Evolutionary conservation across 2,797 vertebrate genomes (phyloP).

Genomic region (Cyprinella venusta): DNA sequence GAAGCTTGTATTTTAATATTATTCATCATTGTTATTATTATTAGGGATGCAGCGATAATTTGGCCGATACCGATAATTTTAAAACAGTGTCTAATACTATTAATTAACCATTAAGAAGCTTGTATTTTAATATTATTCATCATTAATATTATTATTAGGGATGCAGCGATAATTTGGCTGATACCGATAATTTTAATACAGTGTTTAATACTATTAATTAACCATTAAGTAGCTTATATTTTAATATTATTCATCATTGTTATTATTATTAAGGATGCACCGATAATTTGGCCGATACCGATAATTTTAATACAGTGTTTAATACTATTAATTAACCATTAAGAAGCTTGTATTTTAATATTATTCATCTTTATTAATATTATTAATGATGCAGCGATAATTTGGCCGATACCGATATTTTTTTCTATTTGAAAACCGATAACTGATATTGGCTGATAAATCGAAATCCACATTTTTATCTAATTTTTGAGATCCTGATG

Average conservation of each 20-base stretch:
- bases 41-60: too few relatives aligned
- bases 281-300: too few relatives aligned
- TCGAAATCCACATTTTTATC: too few relatives aligned
- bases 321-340: background rate
- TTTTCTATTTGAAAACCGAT: too few relatives aligned
- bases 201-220: background rate
- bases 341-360: background rate
- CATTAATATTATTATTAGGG: background rate
- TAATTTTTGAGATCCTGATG: too few relatives aligned
- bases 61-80: too few relatives aligned
- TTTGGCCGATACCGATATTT: too few relatives aligned
- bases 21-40: background rate
- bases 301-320: background rate
- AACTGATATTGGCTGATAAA: too few relatives aligned
- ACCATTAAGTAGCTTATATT: background rate
- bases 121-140: background rate
- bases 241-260: background rate
- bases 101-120: background rate
- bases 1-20: background rate
- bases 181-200: background rate
- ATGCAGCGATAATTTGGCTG: too few relatives aligned
- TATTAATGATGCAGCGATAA: background rate
- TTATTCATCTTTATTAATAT: background rate
- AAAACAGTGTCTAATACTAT: background rate
- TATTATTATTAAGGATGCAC: background rate